Base-by-base conservation (phyloP, 2,797 vertebrate species). In the Squalus acanthias region DNA sequence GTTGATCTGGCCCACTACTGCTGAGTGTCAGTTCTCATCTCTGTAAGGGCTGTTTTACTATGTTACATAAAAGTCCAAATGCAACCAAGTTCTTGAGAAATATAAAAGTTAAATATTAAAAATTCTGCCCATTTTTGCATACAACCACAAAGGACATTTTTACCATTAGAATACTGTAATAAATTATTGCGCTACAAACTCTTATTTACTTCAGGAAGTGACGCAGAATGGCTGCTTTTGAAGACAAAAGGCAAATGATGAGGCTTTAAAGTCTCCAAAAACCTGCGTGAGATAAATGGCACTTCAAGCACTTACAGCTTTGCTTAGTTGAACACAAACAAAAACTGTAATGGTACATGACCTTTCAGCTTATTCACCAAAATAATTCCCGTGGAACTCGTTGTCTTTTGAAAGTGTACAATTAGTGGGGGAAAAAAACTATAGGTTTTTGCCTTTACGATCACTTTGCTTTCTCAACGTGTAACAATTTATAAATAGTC, bases 391-490 rank as follows among this genome's bases (percentile, higher is more conserved):
- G 63, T 46, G 65, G 91, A 69, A 93, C 60, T 39, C 33, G 67
- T 93, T 93, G n/a, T 69, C 91, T 93, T 93, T 69, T 93, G n/a
- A 69, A 93, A 93, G 91, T 93, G 91, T 93, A 69, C 91, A 93
- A 93, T 93, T 93, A 93, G n/a, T 65, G n/a, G 46, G 39, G 53
- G 69, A 93, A 93, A 69, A 69, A 93, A 39, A 39, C 65, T 24
- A 67, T 46, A 67, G n/a, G 63, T 69, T 93, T 46, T 65, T 10
- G n/a, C n/a, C 63, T 93, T 69, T 93, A 93, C 6, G n/a, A 22
- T 93, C 6, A 93, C n/a, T 46, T 69, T 93, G n/a, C n/a, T 24
- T 93, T 93, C 91, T 93, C 91, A 93, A 46, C n/a, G 20, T 39
- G 91, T 93, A 93, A 93, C 65, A 69, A 46, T 20, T 69, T 69